These are phyloP conservation scores for Scaptomyza parva DNA, from an alignment of 2,888 invertebrate genomes.

Conservation along the genomic window DNA sequence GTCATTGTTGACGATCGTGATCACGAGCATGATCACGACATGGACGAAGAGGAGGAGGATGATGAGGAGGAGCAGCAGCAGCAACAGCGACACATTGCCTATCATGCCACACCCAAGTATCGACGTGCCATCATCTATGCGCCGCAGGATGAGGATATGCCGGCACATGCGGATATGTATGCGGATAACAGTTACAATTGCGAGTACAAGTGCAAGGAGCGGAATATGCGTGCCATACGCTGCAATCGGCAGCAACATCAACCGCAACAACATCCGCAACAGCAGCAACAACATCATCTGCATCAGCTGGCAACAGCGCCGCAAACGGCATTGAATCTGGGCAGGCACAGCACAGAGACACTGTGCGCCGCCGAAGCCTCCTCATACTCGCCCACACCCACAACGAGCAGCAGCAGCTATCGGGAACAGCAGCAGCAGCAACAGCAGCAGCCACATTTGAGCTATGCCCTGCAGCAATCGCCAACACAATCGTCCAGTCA, in stretches of 20 bases:
- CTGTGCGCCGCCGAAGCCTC: constrained; percentile 75
- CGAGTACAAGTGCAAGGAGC: constrained; percentile 82
- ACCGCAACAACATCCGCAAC: constrained; percentile 29
- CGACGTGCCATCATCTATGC: constrained; percentile 65
- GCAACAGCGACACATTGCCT: constrained; percentile 15
- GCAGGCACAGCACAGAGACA: constrained; percentile 67
- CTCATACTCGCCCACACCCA: constrained; percentile 76
- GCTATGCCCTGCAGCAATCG: constrained; percentile 58
- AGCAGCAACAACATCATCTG: constrained; percentile 55
- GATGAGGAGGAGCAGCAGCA: not conserved
- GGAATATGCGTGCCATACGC: constrained; percentile 81
- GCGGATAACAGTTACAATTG: constrained; percentile 77
- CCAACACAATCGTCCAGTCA: constrained; percentile 39
- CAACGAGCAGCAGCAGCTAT: constrained; percentile 46
- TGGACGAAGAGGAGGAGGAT: constrained; percentile 54
- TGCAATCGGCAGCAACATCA: constrained; percentile 75
- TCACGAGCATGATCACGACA: constrained; percentile 45
- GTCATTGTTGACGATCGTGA: constrained; percentile 20
- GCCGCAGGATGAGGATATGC: constrained; percentile 53
- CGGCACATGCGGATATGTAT: constrained; percentile 54
- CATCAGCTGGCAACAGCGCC: constrained; percentile 64
- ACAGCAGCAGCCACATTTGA: constrained; percentile 58
- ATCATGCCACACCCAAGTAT: constrained; percentile 64
- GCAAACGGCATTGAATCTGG: constrained; percentile 77
- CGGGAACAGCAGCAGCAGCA: constrained; percentile 53